Percentiles rank a stretch among this genome's conserved stretches.
Evolutionary conservation across 2,888 invertebrate species (phyloP).

Genomic region (Drosophila quinaria): DNA sequence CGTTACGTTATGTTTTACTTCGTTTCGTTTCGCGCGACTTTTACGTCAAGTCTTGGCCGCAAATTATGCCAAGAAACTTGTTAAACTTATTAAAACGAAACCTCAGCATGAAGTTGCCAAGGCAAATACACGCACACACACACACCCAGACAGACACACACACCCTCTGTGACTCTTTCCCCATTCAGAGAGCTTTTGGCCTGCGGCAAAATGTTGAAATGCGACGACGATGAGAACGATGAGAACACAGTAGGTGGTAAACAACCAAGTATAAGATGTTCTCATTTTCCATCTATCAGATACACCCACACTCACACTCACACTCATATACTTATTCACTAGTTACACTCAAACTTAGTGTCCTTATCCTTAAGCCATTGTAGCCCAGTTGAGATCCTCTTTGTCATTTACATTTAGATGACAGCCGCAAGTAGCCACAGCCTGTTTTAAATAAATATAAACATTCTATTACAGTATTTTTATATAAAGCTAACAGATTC

Average conservation of each 20-base stretch:
- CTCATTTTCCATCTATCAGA: slow-evolving; percentile 11
- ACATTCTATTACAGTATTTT: neutral
- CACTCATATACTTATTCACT: neutral
- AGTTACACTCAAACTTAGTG: slow-evolving; percentile 17
- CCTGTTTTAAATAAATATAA: neutral
- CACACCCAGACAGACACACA: slow-evolving; percentile 8
- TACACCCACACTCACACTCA: neutral
- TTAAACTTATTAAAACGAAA: slow-evolving; percentile 81
- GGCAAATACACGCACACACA: slow-evolving; percentile 50
- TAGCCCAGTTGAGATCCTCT: slow-evolving; percentile 9
- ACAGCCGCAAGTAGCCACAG: neutral
- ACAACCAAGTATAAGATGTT: slow-evolving; percentile 47
- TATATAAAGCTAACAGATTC: neutral
- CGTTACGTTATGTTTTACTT: neutral
- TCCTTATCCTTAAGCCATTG: slow-evolving; percentile 11
- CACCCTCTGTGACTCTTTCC: neutral
- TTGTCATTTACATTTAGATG: neutral
- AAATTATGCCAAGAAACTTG: slow-evolving; percentile 81
- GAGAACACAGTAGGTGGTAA: slow-evolving; percentile 64
- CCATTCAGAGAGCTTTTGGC: slow-evolving; percentile 12
- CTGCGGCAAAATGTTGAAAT: slow-evolving; percentile 42
- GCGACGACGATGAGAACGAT: slow-evolving; percentile 36
- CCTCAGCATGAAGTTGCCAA: slow-evolving; percentile 76
- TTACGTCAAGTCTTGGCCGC: slow-evolving; percentile 58
- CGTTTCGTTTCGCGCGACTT: slow-evolving; percentile 34